phyloP scores from a whole-genome alignment of 2,797 vertebrate genomes.

The Pelochelys cantorii region DNA sequence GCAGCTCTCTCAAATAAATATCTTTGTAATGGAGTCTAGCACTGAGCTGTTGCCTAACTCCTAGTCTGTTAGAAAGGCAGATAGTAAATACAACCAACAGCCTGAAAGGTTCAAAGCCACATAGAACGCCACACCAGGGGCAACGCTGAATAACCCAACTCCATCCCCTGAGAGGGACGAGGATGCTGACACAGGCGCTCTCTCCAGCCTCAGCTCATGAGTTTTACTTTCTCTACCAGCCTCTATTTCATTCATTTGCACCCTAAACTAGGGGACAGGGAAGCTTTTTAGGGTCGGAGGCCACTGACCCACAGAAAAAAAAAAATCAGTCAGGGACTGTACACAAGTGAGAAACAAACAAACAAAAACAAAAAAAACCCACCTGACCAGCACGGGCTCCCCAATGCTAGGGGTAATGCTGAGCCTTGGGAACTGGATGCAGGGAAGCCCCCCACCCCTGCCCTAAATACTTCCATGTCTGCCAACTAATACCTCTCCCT shows the following conservation, averaged over 20 bases:
- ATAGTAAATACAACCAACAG: rapidly evolving
- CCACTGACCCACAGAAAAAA: too few species aligned
- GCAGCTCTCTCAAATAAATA: background rate
- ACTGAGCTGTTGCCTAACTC: background rate
- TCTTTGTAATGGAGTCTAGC: background rate
- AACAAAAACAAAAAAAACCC: too few species aligned
- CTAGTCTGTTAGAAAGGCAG: background rate
- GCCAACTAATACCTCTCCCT: background rate
- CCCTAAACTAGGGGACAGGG: background rate
- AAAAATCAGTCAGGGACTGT: too few species aligned
- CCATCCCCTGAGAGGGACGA: background rate
- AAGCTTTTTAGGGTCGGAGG: too few species aligned
- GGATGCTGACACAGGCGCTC: background rate
- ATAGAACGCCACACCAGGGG: rapidly evolving
- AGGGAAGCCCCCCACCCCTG: too few species aligned
- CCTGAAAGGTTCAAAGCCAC: rapidly evolving
- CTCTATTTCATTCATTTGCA: background rate
- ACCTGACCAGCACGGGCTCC: too few species aligned
- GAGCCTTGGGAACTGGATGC: too few species aligned
- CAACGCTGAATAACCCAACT: background rate
- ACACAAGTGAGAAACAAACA: too few species aligned
- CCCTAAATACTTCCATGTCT: background rate
- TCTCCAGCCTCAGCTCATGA: background rate
- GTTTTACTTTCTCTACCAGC: background rate
- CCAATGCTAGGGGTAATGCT: too few species aligned